Evolutionary conservation across 2,113 vertebrate genomes (phyloP).

Genomic region (Hypanus sabinus): DNA sequence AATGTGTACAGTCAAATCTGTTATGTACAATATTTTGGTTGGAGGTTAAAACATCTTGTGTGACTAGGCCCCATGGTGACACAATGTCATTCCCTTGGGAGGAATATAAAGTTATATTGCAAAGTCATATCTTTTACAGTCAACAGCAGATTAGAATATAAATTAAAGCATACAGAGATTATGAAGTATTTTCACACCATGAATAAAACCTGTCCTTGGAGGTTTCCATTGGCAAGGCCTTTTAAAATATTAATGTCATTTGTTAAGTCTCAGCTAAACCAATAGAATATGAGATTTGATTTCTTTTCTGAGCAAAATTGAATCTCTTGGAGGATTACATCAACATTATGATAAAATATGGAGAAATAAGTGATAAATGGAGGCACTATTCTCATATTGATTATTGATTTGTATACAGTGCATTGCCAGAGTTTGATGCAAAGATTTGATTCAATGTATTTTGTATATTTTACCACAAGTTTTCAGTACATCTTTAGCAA

Average conservation of each 20-base stretch:
- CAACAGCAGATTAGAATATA: slow-evolving; percentile 37
- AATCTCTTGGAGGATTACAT: neutral
- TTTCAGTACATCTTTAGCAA: too few species aligned
- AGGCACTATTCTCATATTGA: neutral
- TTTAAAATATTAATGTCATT: slow-evolving; percentile 1
- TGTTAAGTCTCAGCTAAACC: neutral
- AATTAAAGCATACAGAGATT: slow-evolving; percentile 36
- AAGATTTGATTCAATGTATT: neutral
- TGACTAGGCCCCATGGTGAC: slow-evolving; percentile 20
- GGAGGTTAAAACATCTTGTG: slow-evolving; percentile 13
- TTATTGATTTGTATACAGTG: neutral
- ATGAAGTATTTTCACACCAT: slow-evolving; percentile 33
- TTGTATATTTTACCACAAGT: neutral
- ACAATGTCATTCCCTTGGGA: slow-evolving; percentile 8
- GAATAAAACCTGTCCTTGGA: slow-evolving; percentile 28
- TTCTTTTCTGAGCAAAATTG: neutral
- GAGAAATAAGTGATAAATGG: neutral
- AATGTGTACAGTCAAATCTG: neutral
- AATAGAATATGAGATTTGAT: neutral
- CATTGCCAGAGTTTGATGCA: neutral
- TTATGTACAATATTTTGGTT: neutral
- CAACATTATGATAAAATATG: neutral
- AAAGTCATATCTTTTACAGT: slow-evolving; percentile 36
- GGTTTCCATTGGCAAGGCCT: neutral
- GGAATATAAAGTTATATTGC: slow-evolving; percentile 38